These are phyloP conservation scores for Boulengeromyrus knoepffleri DNA, from an alignment of 2,113 vertebrate species.

Conservation along the genomic window DNA sequence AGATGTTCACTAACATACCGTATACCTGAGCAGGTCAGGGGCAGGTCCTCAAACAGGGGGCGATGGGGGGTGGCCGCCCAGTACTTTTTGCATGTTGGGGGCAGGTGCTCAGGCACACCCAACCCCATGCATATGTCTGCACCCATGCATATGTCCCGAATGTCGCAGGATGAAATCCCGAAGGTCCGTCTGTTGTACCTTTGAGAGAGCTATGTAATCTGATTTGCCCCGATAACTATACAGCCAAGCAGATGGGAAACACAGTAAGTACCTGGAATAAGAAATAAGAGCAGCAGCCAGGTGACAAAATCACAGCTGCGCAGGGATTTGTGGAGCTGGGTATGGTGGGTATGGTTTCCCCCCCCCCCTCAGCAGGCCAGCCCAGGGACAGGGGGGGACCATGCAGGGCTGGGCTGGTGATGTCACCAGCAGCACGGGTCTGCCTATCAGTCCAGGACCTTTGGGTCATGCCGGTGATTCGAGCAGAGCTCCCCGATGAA, in stretches of 20 bases:
- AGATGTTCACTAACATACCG: not conserved
- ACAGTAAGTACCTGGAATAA: not conserved
- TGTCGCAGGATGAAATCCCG: not conserved
- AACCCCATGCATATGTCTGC: not conserved
- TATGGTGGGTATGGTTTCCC: not conserved
- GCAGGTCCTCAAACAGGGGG: not conserved
- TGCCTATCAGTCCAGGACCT: not conserved
- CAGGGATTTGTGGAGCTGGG: not conserved
- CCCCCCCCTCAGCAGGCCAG: not conserved
- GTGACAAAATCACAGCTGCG: not conserved
- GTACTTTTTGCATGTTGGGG: not conserved
- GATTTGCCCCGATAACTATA: not conserved
- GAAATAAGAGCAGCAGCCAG: not conserved
- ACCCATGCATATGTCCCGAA: not conserved
- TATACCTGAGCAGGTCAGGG: not conserved
- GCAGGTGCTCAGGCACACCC: not conserved
- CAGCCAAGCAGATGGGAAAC: not conserved
- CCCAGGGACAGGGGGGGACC: not conserved
- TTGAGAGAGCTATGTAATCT: not conserved
- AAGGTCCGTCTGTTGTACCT: not conserved
- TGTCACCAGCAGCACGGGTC: not conserved
- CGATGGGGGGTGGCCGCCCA: not conserved
- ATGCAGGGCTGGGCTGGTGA: not conserved
- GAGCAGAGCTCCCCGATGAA: not conserved
- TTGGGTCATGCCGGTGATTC: not conserved